These are phyloP conservation scores for Podarcis muralis DNA, from an alignment of 2,113 vertebrate species.

Conservation along the genomic window DNA sequence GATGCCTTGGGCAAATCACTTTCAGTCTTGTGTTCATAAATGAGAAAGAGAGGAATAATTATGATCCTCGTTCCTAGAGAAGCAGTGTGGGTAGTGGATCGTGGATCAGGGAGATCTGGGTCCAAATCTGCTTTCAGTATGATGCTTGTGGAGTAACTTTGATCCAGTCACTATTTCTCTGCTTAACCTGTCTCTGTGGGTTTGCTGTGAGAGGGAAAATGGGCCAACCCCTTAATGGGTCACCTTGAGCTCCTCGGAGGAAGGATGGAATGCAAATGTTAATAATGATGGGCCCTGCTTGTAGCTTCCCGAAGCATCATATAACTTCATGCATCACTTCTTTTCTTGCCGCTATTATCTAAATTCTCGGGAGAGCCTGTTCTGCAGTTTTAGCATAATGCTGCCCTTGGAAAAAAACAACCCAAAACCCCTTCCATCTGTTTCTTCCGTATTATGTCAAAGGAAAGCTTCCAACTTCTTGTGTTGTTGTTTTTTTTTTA, in stretches of 20 bases:
- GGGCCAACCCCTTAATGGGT: no score
- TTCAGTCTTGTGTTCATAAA: not conserved
- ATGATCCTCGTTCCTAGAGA: not conserved
- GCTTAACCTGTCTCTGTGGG: not conserved
- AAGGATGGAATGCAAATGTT: no score
- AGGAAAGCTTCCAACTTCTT: slow-evolving; percentile 13
- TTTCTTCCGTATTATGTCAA: slow-evolving; percentile 53
- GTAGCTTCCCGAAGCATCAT: not conserved
- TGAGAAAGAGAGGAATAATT: not conserved
- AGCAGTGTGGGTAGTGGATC: not conserved
- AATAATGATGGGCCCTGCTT: not conserved
- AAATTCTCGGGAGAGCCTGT: not conserved
- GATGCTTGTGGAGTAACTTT: not conserved
- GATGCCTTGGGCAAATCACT: not conserved
- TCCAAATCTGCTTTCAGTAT: not conserved
- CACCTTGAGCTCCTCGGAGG: no score
- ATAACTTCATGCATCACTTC: not conserved
- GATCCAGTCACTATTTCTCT: not conserved
- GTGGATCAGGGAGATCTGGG: not conserved
- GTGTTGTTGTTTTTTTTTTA: not conserved
- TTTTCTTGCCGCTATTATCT: not conserved
- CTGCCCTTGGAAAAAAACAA: slow-evolving; percentile 23
- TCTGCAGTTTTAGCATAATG: not conserved
- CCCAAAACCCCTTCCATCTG: slow-evolving; percentile 35
- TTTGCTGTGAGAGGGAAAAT: not conserved